A percentile compares a stretch with the other conserved stretches of the same genome.
These are phyloP conservation scores for Athetis lepigone DNA, from an alignment of 2,888 invertebrate genomes.

Conservation along the genomic window DNA sequence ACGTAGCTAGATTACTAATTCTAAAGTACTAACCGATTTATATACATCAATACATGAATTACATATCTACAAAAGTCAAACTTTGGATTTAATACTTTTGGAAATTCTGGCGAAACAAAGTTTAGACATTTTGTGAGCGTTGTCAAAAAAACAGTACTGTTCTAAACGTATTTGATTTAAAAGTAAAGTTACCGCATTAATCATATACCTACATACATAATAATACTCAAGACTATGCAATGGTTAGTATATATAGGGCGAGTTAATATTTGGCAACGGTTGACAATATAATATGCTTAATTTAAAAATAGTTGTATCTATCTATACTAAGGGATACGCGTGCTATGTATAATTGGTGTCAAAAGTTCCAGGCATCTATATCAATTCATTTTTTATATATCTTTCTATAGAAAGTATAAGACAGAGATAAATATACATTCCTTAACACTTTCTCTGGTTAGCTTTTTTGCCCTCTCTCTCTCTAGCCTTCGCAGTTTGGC, in stretches of 20 bases:
- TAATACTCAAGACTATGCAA: slow-evolving; percentile 82
- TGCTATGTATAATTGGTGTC: slow-evolving; percentile 69
- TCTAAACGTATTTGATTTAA: slow-evolving; percentile 57
- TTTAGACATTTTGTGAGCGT: slow-evolving; percentile 84
- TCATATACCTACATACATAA: slow-evolving; percentile 66
- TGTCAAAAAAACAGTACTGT: slow-evolving; percentile 53
- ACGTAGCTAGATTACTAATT: slow-evolving; percentile 81
- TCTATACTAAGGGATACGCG: slow-evolving; percentile 65
- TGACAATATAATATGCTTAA: slow-evolving; percentile 87
- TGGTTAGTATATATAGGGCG: slow-evolving; percentile 85
- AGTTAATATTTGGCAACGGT: slow-evolving; percentile 83
- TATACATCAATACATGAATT: slow-evolving; percentile 64
- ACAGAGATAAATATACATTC: no score
- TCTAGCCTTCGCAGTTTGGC: no score
- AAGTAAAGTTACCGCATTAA: slow-evolving; percentile 77
- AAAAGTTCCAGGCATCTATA: slow-evolving; percentile 49
- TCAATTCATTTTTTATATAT: slow-evolving; percentile 56
- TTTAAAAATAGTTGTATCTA: slow-evolving; percentile 77
- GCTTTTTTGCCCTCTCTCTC: no score
- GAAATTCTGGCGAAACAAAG: slow-evolving; percentile 76
- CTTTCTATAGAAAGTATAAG: slow-evolving; percentile 60
- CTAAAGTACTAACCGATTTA: slow-evolving; percentile 77
- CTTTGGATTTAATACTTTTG: slow-evolving; percentile 77
- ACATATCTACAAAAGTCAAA: slow-evolving; percentile 85
- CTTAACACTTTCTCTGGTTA: no score